Evolutionary conservation across 2,113 vertebrate genomes (phyloP).

Genomic region (Hepsetus odoe): DNA sequence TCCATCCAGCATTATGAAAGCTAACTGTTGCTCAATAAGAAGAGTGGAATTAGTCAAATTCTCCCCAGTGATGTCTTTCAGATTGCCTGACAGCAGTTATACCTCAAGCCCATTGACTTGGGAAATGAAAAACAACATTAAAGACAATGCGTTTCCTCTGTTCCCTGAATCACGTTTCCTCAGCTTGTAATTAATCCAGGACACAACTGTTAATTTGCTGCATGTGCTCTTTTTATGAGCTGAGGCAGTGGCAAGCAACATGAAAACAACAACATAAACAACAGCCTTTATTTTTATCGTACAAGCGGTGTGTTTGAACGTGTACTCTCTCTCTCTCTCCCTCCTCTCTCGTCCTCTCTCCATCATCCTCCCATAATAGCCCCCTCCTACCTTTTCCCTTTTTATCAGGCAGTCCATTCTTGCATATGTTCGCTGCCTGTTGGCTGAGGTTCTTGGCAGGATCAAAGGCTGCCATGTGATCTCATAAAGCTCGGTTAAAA

Average conservation of each 20-base stretch:
- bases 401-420: conserved; percentile 60
- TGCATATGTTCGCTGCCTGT: conserved; percentile 66
- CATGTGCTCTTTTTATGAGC: conserved; percentile 67
- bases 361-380: conserved; percentile 19
- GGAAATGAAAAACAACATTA: conserved; percentile 42
- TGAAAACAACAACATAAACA: conserved; percentile 57
- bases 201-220: conserved; percentile 74
- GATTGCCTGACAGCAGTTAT: conserved; percentile 27
- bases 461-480: conserved; percentile 76
- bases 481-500: conserved; percentile 72
- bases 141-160: conserved; percentile 68
- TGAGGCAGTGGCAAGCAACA: conserved; percentile 64
- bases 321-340: conserved; percentile 32
- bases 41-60: conserved; percentile 7
- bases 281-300: conserved; percentile 57
- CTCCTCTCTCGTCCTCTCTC: neutral
- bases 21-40: neutral
- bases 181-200: conserved; percentile 74
- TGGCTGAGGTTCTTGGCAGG: conserved; percentile 58
- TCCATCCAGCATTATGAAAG: neutral
- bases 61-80: conserved; percentile 34
- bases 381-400: conserved; percentile 19
- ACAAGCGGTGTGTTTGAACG: conserved; percentile 65
- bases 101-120: conserved; percentile 12
- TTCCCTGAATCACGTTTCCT: conserved; percentile 69